A percentile compares a stretch with the other conserved stretches of the same genome.
These are phyloP conservation scores for Pangasius mekongensis DNA, from an alignment of 2,797 vertebrate species.

Conservation along the genomic window DNA sequence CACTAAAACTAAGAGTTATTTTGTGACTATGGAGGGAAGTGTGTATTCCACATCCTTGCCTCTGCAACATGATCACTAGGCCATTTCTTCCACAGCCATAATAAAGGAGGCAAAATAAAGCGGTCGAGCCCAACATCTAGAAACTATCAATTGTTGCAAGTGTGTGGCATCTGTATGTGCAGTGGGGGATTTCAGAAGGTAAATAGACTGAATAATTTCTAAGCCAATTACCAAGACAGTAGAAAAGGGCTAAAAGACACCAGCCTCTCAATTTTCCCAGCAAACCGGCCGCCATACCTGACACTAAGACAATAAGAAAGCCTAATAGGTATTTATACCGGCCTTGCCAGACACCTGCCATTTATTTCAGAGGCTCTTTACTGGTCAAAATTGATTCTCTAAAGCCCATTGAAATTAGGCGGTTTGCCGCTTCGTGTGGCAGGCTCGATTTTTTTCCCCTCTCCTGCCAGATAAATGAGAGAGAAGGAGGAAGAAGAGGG, in stretches of 20 bases:
- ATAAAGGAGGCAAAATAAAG: constrained; percentile 38
- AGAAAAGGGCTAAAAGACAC: constrained; percentile 67
- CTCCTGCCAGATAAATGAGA: constrained; percentile 31
- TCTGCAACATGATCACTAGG: constrained; percentile 59
- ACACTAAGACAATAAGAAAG: constrained; percentile 73
- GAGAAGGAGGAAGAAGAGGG: not conserved
- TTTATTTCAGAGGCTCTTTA: constrained; percentile 69
- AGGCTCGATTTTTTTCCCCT: constrained; percentile 44
- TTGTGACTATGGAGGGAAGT: not conserved
- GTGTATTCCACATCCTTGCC: not conserved
- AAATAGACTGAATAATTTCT: constrained; percentile 72
- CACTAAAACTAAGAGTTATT: not conserved
- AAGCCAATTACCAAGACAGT: constrained; percentile 76
- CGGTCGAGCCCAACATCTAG: constrained; percentile 19
- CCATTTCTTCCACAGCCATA: constrained; percentile 22
- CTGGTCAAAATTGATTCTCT: constrained; percentile 64
- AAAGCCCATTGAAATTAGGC: constrained; percentile 58
- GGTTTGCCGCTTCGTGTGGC: constrained; percentile 55
- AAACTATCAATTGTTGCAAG: constrained; percentile 67
- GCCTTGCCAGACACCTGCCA: constrained; percentile 63
- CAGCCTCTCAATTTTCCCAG: constrained; percentile 71
- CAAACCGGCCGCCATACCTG: constrained; percentile 63
- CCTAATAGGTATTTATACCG: constrained; percentile 76
- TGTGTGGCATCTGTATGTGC: constrained; percentile 32
- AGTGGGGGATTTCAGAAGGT: constrained; percentile 67